phyloP scores from a whole-genome alignment of 1,140 invertebrate species.

The Aradophagus sp. region DNA sequence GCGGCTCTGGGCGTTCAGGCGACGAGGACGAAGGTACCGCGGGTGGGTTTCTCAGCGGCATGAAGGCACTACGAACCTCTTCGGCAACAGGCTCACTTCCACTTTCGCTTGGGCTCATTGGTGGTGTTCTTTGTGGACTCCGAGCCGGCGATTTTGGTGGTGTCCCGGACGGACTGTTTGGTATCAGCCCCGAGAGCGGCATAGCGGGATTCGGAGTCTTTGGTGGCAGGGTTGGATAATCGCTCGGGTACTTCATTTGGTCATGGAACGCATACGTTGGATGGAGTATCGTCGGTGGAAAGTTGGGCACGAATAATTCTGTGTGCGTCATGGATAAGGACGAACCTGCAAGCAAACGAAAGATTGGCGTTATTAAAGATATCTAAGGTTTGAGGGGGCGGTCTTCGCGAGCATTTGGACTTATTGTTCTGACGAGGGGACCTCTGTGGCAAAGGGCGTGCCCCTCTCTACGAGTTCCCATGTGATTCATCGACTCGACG shows the following conservation, averaged over 20 bases:
- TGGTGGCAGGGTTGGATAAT: constrained; percentile 59
- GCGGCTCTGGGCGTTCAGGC: constrained; percentile 68
- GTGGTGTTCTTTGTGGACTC: constrained; percentile 57
- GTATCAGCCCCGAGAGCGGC: constrained; percentile 23
- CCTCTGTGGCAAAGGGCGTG: constrained; percentile 63
- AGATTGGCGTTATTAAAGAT: constrained; percentile 41
- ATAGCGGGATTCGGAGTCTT: constrained; percentile 44
- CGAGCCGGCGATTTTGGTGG: constrained; percentile 39
- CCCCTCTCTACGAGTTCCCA: constrained; percentile 63
- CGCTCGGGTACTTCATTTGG: constrained; percentile 62
- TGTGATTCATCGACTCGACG: constrained; percentile 71
- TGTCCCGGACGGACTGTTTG: constrained; percentile 47
- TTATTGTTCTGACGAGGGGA: constrained; percentile 49
- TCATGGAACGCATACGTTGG: constrained; percentile 65
- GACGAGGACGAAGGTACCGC: constrained; percentile 75
- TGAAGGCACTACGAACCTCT: constrained; percentile 85
- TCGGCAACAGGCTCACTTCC: constrained; percentile 74
- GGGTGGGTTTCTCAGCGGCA: constrained; percentile 72
- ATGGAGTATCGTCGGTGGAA: constrained; percentile 63
- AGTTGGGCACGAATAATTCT: constrained; percentile 65
- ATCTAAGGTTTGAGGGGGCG: constrained; percentile 20
- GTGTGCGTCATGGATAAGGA: constrained; percentile 66
- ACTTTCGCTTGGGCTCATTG: constrained; percentile 72
- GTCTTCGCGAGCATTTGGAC: constrained; percentile 59
- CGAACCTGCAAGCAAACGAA: constrained; percentile 63